Evolutionary conservation across 2,113 vertebrate species (phyloP).

Genomic region (Odobenus rosmarus): DNA sequence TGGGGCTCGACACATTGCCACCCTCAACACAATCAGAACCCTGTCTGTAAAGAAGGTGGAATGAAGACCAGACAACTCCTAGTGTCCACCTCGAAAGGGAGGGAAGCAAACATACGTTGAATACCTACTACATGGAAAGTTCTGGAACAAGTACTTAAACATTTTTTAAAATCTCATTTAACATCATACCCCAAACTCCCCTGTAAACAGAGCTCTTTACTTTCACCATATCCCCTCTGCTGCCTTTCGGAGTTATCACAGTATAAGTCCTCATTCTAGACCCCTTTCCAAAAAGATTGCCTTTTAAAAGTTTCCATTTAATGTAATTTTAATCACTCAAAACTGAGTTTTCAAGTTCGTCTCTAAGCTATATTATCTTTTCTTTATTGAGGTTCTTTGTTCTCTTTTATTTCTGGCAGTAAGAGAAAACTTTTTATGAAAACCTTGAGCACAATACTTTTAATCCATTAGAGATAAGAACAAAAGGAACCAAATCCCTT

Average conservation of each 20-base stretch:
- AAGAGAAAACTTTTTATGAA: neutral
- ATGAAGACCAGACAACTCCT: neutral
- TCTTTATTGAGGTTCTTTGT: neutral
- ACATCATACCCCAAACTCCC: neutral
- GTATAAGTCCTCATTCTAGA: neutral
- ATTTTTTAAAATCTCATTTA: neutral
- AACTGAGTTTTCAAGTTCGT: conserved; percentile 41
- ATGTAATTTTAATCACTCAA: neutral
- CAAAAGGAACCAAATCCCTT: conserved; percentile 20
- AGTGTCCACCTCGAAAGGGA: neutral
- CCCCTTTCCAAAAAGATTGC: neutral
- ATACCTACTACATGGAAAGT: neutral
- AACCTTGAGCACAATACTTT: conserved; percentile 8
- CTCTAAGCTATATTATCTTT: neutral
- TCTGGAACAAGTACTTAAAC: neutral
- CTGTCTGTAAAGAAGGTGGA: neutral
- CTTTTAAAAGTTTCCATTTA: conserved; percentile 12
- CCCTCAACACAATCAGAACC: neutral
- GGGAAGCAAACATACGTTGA: neutral
- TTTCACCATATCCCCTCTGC: neutral
- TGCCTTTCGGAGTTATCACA: neutral
- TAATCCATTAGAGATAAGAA: conserved; percentile 39
- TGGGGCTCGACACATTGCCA: neutral
- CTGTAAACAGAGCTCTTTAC: neutral
- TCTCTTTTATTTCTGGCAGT: conserved; percentile 12